Evolutionary conservation across 1,140 invertebrate species (phyloP).

Genomic region (Scaptomyza montana): DNA sequence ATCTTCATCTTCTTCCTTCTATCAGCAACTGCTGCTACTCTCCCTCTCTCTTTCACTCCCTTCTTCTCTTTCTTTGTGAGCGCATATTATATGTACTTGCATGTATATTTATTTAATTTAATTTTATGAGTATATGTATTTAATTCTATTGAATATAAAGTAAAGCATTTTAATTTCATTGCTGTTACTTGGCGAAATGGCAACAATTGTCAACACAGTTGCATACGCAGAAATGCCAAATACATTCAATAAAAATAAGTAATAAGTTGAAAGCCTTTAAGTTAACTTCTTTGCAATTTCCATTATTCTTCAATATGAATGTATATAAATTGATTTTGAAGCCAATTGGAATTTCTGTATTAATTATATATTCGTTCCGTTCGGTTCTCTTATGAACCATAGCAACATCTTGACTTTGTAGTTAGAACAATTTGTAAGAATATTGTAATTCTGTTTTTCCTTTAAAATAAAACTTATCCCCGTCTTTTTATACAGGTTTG

Average conservation of each 20-base stretch:
- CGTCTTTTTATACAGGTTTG: no score
- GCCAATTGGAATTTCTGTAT: not conserved
- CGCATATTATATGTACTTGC: conserved; percentile 3
- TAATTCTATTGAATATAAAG: conserved; percentile 5
- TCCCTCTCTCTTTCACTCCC: not conserved
- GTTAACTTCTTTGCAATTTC: not conserved
- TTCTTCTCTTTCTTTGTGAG: not conserved
- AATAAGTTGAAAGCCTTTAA: not conserved
- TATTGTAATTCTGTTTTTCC: no score
- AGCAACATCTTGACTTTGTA: no score
- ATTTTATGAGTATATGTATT: no score
- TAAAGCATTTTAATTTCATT: conserved; percentile 62
- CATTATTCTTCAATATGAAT: not conserved
- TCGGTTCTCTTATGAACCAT: no score
- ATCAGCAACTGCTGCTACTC: conserved; percentile 15
- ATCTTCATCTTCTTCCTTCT: conserved; percentile 18
- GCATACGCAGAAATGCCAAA: conserved; percentile 25
- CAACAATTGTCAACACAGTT: conserved; percentile 38
- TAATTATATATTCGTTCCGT: no score
- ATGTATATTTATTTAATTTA: not conserved
- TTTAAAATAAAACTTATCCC: no score
- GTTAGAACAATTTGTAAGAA: no score
- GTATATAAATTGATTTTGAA: not conserved
- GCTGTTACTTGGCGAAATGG: conserved; percentile 51
- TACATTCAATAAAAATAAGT: conserved; percentile 22